Evolutionary conservation across 2,113 vertebrate species (phyloP).

Genomic region (Cochlearius cochlearius): DNA sequence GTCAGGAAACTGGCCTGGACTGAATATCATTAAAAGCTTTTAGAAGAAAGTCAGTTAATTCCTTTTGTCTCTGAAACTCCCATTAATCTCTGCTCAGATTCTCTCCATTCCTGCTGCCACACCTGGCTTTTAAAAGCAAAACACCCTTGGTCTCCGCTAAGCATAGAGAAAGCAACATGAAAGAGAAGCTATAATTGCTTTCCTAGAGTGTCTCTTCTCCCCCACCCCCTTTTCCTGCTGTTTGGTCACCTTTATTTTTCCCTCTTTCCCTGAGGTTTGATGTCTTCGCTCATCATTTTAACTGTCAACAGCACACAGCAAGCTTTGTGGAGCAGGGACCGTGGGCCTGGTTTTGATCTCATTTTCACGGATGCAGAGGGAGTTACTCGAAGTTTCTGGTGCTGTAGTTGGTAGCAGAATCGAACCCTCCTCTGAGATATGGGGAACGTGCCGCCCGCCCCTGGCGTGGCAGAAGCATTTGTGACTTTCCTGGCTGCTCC

Average conservation of each 20-base stretch:
- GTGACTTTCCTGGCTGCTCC: background rate
- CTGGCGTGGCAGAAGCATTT: background rate
- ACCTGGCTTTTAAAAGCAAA: constrained; percentile 50
- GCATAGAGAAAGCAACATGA: background rate
- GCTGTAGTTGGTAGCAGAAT: background rate
- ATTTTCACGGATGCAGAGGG: background rate
- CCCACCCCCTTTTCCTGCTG: background rate
- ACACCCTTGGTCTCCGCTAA: background rate
- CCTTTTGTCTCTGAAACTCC: constrained; percentile 13
- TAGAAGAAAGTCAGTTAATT: background rate
- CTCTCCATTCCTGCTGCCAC: background rate
- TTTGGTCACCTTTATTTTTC: constrained; percentile 52
- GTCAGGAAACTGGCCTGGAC: background rate
- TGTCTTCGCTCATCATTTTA: constrained; percentile 38
- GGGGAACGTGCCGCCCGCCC: background rate
- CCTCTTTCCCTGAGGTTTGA: background rate
- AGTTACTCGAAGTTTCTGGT: background rate
- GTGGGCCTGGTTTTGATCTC: constrained; percentile 24
- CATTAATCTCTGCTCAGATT: background rate
- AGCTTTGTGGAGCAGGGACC: background rate
- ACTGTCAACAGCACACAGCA: constrained; percentile 12
- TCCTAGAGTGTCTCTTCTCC: background rate
- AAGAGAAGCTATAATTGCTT: constrained; percentile 49
- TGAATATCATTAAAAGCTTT: background rate
- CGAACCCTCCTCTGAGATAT: background rate